phyloP scores from a whole-genome alignment of 2,888 invertebrate genomes.

The Hyppa rectilinea region DNA sequence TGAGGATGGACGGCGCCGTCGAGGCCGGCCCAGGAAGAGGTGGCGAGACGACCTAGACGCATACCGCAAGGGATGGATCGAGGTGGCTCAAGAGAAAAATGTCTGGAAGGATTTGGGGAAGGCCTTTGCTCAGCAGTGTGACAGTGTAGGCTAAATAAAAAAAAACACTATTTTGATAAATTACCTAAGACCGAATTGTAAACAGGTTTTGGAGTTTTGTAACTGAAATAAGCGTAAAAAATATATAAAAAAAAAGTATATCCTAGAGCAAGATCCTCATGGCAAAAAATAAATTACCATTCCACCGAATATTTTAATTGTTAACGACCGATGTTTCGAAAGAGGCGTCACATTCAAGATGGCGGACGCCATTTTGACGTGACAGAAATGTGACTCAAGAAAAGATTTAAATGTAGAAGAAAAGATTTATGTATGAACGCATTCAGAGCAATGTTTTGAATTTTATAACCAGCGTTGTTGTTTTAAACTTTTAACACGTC shows the following conservation, averaged over 20 bases:
- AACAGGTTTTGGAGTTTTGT: background rate
- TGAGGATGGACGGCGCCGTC: no score
- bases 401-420: no score
- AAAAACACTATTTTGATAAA: background rate
- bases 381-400: background rate
- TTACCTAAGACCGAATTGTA: no score
- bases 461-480: background rate
- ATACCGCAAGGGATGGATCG: no score
- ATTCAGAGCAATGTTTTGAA: slow-evolving; percentile 12
- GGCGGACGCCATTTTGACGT: slow-evolving; percentile 34
- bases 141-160: no score
- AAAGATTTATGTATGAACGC: slow-evolving; percentile 37
- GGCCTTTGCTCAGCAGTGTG: no score
- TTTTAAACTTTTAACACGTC: slow-evolving; percentile 21
- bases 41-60: no score
- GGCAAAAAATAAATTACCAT: background rate
- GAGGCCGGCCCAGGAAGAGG: no score
- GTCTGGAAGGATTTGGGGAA: no score
- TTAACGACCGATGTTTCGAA: background rate
- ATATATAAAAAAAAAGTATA: no score
- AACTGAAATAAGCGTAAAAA: background rate
- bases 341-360: slow-evolving; percentile 11
- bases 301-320: slow-evolving; percentile 5
- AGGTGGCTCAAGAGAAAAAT: no score
- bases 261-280: background rate